These are phyloP conservation scores for Arrhopalites spinosus DNA, from an alignment of 2,888 invertebrate species.

Conservation along the genomic window DNA sequence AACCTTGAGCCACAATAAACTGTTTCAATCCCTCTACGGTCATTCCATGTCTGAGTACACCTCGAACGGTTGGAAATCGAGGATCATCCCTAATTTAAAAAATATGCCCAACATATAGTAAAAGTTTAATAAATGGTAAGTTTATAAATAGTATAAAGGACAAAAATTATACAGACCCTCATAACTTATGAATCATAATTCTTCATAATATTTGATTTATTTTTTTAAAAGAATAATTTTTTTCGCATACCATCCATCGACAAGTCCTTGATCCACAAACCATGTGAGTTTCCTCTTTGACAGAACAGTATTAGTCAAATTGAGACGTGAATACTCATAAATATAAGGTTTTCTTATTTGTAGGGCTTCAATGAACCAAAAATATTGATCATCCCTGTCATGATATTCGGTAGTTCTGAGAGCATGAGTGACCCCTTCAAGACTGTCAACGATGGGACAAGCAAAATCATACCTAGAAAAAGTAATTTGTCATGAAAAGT, in stretches of 20 bases:
- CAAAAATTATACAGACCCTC: too few species aligned
- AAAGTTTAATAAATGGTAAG: too few species aligned
- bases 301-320: slow-evolving; percentile 97
- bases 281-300: slow-evolving; percentile 97
- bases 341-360: slow-evolving; percentile 87
- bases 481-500: too few species aligned
- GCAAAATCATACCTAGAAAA: slow-evolving; percentile 99
- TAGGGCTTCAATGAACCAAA: slow-evolving; percentile 91
- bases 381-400: slow-evolving; percentile 96
- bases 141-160: too few species aligned
- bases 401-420: slow-evolving; percentile 98
- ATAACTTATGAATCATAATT: too few species aligned
- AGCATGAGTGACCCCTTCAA: slow-evolving; percentile 97
- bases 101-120: too few species aligned
- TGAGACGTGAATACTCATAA: slow-evolving; percentile 94
- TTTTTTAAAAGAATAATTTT: neutral
- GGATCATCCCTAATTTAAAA: slow-evolving; percentile 83
- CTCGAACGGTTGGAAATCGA: slow-evolving; percentile 96
- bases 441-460: slow-evolving; percentile 97
- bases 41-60: slow-evolving; percentile 93
- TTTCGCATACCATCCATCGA: slow-evolving; percentile 86
- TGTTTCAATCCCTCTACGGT: slow-evolving; percentile 95
- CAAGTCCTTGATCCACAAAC: slow-evolving; percentile 92
- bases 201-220: too few species aligned
- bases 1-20: slow-evolving; percentile 97